These are phyloP conservation scores for Archegozetes longisetosus DNA, from an alignment of 1,140 invertebrate species.

Conservation along the genomic window DNA sequence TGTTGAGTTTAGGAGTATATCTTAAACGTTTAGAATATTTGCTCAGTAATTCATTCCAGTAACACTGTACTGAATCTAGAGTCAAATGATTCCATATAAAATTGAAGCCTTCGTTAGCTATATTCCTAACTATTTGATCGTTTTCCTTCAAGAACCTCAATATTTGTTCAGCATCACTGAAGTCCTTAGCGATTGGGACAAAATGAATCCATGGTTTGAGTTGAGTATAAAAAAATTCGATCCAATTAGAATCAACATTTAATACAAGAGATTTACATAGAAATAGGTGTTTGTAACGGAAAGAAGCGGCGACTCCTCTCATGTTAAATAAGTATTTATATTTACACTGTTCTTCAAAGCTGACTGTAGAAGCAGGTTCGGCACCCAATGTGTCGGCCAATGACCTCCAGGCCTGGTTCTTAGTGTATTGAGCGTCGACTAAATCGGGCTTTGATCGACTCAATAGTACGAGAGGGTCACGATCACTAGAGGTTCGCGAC, in stretches of 20 bases:
- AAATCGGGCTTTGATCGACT: constrained; percentile 56
- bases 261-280: constrained; percentile 86
- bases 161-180: constrained; percentile 48
- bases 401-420: constrained; percentile 97
- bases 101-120: constrained; percentile 59
- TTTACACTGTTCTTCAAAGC: constrained; percentile 77
- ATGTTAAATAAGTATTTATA: constrained; percentile 79
- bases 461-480: constrained; percentile 73
- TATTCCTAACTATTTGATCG: constrained; percentile 53
- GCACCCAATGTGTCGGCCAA: constrained; percentile 63
- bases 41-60: constrained; percentile 65
- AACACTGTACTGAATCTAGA: constrained; percentile 65
- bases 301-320: constrained; percentile 87
- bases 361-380: constrained; percentile 65
- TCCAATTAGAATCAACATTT: constrained; percentile 86
- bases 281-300: constrained; percentile 90
- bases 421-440: constrained; percentile 84
- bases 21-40: constrained; percentile 45
- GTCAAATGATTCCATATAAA: constrained; percentile 69
- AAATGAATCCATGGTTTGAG: constrained; percentile 94
- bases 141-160: constrained; percentile 60
- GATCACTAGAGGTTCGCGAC: constrained; percentile 73
- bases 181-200: constrained; percentile 54
- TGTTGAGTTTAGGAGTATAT: not conserved
- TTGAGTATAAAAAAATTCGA: constrained; percentile 83